A percentile compares a stretch with the other conserved stretches of the same genome.
These are phyloP conservation scores for Schizopygopsis malacanthus DNA, from an alignment of 2,797 vertebrate genomes.

Conservation along the genomic window DNA sequence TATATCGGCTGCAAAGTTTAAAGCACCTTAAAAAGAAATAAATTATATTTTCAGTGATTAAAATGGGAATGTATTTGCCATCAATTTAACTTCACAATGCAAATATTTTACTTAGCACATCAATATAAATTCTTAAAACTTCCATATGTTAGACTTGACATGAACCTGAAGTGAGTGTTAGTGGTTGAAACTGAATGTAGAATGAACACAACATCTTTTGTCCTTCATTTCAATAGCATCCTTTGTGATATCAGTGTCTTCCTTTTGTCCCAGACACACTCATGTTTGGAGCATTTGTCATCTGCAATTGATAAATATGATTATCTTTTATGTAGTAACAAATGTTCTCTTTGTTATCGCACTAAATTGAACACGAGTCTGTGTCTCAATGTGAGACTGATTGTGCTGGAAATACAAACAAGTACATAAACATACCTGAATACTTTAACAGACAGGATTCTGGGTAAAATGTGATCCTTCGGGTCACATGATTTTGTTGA, in stretches of 20 bases:
- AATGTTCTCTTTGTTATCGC: neutral
- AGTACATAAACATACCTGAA: too few species aligned
- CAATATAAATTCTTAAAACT: neutral
- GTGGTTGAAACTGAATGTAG: neutral
- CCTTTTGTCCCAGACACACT: neutral
- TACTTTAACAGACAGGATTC: too few species aligned
- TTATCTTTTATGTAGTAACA: neutral
- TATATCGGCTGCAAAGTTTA: neutral
- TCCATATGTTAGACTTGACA: neutral
- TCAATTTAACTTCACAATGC: too few species aligned
- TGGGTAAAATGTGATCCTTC: too few species aligned
- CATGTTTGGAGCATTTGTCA: constrained; percentile 16
- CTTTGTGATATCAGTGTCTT: neutral
- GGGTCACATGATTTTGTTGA: too few species aligned
- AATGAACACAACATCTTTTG: neutral
- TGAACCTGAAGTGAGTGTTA: neutral
- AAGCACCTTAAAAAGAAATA: neutral
- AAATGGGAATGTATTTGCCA: too few species aligned
- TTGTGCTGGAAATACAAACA: too few species aligned
- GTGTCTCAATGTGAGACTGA: neutral
- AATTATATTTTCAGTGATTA: neutral
- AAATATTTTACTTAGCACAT: neutral
- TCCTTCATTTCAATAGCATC: neutral
- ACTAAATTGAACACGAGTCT: neutral
- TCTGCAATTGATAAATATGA: constrained; percentile 1